A percentile compares a stretch with the other conserved stretches of the same genome.
Conservation (phyloP, 2,113 vertebrate species). For the Calcarius ornatus region DNA sequence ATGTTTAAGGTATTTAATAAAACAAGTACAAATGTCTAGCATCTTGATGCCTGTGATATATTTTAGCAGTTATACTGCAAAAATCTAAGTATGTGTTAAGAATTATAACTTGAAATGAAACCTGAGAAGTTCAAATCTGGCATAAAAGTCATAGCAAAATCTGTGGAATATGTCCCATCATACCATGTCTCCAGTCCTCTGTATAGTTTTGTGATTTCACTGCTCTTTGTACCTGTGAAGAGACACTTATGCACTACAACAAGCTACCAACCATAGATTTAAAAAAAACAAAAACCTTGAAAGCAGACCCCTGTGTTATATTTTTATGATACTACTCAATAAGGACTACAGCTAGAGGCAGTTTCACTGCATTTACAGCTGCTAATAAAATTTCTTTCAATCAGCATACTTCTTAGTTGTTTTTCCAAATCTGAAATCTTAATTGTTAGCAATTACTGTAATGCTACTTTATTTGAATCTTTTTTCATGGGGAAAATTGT, state of each 20-base stretch:
- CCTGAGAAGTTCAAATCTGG: not conserved
- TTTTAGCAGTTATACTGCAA: not conserved
- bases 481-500: not conserved
- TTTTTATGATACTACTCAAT: not conserved
- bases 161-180: not conserved
- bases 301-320: not conserved
- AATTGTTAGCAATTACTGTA: not conserved
- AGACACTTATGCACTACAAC: not conserved
- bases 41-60: not conserved
- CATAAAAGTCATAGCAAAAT: not conserved
- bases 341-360: not conserved
- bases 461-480: not conserved
- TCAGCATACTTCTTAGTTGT: not conserved
- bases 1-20: not conserved
- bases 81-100: not conserved
- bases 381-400: not conserved
- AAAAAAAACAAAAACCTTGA: not conserved
- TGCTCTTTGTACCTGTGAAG: not conserved
- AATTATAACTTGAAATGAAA: not conserved
- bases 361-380: not conserved
- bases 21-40: not conserved
- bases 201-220: not conserved
- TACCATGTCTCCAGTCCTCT: not conserved
- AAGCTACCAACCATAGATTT: not conserved
- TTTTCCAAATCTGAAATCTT: not conserved